Base-by-base conservation (phyloP, 2,888 invertebrate species). In the Stenodera caucasica region DNA sequence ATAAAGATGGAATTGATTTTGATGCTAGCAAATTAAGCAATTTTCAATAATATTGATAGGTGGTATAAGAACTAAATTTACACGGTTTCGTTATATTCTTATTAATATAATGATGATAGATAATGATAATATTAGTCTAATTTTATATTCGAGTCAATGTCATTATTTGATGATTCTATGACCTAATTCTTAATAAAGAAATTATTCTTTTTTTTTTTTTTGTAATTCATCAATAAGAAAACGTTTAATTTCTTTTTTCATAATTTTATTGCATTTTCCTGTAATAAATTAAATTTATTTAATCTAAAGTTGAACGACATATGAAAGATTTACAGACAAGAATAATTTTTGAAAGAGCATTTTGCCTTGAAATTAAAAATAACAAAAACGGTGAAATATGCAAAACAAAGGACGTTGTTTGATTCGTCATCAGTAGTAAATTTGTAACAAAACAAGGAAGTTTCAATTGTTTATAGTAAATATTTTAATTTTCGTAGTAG, bases 301-400 rank as follows among this genome's bases (percentile, higher is more conserved):
- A n/a, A n/a, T n/a, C n/a, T n/a, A 63, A 58, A 67, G 67, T 70
- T 68, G 68, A 68, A 68, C 63, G 68, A 65, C 68, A 68, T 67
- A 64, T 4, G 4, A 35, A 14, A n/a, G 37, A 37, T 30, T 7
- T 40, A 9, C 9, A 15, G 37, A 40, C 37, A 40, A 15, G 14
- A 37, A 14, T 37, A 37, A 63, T 68, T 64, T 60, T 66, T 59
- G 60, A 53, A 61, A 60, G 64, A 63, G 60, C 56, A 61, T 54
- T 57, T 63, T 30, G 68, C 70, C 70, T 70, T 70, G 70, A 65
- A 63, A 61, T 68, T 66, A 70, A 69, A 70, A 70, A 69, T 68
- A 68, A 64, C 14, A 40, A 40, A 40, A 40, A 40, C 62, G 55
- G 61, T 63, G 61, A 67, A 65, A 64, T 62, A 66, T 66, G 65